Evolutionary conservation across 2,797 vertebrate species (phyloP).

Genomic region (Enteromius thamalakanensis): DNA sequence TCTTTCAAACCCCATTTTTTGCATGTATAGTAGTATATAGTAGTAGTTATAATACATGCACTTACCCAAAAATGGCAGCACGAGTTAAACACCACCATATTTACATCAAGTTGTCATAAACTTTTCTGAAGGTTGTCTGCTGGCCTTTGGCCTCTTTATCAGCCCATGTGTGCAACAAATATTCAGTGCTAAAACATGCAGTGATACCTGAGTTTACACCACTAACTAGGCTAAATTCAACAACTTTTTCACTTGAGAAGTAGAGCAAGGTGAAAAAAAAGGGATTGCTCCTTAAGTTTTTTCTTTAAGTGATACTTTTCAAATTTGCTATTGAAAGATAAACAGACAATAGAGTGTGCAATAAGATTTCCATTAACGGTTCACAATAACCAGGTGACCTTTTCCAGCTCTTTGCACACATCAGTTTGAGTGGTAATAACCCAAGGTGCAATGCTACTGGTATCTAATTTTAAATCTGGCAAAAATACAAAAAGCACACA

Average conservation of each 20-base stretch:
- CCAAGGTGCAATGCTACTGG: neutral
- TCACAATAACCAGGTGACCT: conserved; percentile 8
- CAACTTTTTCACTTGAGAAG: neutral
- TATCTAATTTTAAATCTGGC: conserved; percentile 44
- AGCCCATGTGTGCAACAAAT: neutral
- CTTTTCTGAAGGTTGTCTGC: neutral
- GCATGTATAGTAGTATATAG: neutral
- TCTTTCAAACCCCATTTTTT: neutral
- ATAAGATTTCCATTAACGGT: neutral
- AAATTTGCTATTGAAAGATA: neutral
- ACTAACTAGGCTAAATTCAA: neutral
- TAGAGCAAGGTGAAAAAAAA: neutral
- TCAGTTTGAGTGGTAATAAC: conserved; percentile 1
- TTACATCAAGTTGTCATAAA: neutral
- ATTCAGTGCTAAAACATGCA: neutral
- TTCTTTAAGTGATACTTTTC: neutral
- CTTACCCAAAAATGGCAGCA: neutral
- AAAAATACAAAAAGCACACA: conserved; percentile 39
- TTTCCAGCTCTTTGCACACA: conserved; percentile 8
- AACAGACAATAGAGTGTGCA: neutral
- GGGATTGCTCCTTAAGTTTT: neutral
- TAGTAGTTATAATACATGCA: neutral
- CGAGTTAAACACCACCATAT: neutral
- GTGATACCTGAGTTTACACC: neutral
- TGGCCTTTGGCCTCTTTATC: neutral